Evolutionary conservation across 2,797 vertebrate genomes (phyloP), one percentile per base, ranked within the genome.

Genomic region (Gymnopithys bicolor): DNA sequence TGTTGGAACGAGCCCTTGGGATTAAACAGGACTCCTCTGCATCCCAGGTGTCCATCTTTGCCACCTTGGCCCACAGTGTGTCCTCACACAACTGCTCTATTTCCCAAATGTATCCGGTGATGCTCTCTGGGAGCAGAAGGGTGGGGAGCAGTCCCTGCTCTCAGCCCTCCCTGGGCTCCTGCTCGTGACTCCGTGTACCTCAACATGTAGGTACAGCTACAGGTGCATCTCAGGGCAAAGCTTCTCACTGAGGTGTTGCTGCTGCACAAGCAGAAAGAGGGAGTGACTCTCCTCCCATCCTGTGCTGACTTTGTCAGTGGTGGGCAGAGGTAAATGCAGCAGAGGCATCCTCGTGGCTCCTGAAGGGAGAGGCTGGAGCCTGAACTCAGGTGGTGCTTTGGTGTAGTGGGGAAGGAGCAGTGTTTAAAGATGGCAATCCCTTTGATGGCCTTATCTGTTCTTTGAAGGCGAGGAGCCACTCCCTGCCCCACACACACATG

Each of bases 371-470:
- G 81, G 56, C 85, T 90, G 33, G 37, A 80, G 48, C 52, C 49
- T 74, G 52, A 46, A 32, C 73, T 68, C 69, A 52, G 2, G 13
- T 1, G 11, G 37, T 22, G 86, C 90, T 90, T 52, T 43, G 87
- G 11, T 43, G 78, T 92, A 51, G 67, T 49, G 71, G 41, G 80
- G 78, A 75, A 89, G 80, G 76, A 56, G 74, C 59, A 56, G 76
- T 9, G 70, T 87, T 89, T 90, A 21, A 85, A 73, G 93, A 77
- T 74, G 80, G 56, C 81, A 79, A 3, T 88, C 10, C 5, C 89
- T 95, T 93, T 94, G 90, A 74, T 89, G 84, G 64, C 81, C 71
- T 93, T 94, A 96, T 95, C 93, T 92, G 60, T 73, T 87, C 93
- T 95, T 94, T 93, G 90, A 95, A 95, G 94, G 27, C 78, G 32